Evolutionary conservation across 1,140 invertebrate species (phyloP).

Genomic region (Phymorhynchus buccinoides): DNA sequence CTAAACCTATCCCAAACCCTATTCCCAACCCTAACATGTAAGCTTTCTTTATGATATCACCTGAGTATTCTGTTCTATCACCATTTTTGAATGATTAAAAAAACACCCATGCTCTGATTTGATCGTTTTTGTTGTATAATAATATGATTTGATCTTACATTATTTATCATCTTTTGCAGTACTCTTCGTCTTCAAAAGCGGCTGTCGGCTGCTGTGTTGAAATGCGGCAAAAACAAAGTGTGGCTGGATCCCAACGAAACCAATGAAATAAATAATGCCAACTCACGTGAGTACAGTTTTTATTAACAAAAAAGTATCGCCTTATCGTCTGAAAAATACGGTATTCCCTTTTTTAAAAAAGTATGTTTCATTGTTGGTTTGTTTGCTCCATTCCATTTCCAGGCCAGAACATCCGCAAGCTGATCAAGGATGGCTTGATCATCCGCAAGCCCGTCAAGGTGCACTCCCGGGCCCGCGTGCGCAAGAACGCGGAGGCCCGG

Average conservation of each 20-base stretch:
- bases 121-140: no score
- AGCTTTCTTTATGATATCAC: no score
- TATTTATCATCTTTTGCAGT: constrained; percentile 69
- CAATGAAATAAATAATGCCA: constrained; percentile 99
- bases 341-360: no score
- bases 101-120: no score
- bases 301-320: neutral
- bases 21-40: no score
- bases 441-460: constrained; percentile 99
- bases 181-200: constrained; percentile 85
- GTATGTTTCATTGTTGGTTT: no score
- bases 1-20: no score
- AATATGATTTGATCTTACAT: constrained; percentile 5
- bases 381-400: constrained; percentile 15
- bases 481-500: constrained; percentile 94
- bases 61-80: no score
- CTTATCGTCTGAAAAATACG: neutral
- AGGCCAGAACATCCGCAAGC: constrained; percentile 98
- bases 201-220: constrained; percentile 97
- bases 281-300: constrained; percentile 86
- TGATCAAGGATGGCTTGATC: constrained; percentile 99
- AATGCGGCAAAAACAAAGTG: constrained; percentile 99
- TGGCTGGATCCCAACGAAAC: constrained; percentile 99
- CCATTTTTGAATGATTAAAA: no score
- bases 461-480: constrained; percentile 95